Evolutionary conservation across 2,113 vertebrate genomes (phyloP), one percentile per base, ranked within the genome.

Genomic region (Pelobates fuscus): DNA sequence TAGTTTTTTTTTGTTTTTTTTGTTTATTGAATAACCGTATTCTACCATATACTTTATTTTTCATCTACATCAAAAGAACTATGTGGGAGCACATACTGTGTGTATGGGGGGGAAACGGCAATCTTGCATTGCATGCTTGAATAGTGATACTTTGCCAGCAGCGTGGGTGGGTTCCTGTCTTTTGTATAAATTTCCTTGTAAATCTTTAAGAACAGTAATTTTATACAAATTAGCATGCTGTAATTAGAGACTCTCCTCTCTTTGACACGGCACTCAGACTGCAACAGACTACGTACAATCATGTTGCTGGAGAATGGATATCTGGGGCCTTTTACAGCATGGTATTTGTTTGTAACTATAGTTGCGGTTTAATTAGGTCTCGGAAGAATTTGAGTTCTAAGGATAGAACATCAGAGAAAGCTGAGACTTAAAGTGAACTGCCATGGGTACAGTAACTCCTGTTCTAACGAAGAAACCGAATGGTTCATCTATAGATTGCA

Each of bases 111-210:
- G n/a, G n/a, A n/a, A n/a, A n/a, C 21, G 57, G 29, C 57, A 29
- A 18, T 23, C 12, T 44, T 29, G 4, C 21, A 6, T 46, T 30
- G 23, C 68, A 23, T 25, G n/a, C 8, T 8, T 30, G 21, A 37
- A 30, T 21, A 71, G 23, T 27, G 14, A 60, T 60, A 27, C 12
- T 60, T 60, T 71, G 10, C 25, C 17, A 6, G 18, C 26, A 23
- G n/a, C 5, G 69, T 61, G 58, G 69, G 69, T 71, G 69, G 69
- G 23, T 21, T 71, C 11, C 43, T 71, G 57, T 71, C n/a, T 49
- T 20, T 21, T 62, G 17, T 11, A 11, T 14, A 2, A 30, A 1
- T 64, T 37, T 41, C 20, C 37, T 49, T 30, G 6, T 70, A 55
- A 27, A 11, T 60, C 44, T 20, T 2, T 17, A 49, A 61, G 29